These are phyloP conservation scores for Chelonus insularis DNA, from an alignment of 1,140 invertebrate species.

Conservation along the genomic window DNA sequence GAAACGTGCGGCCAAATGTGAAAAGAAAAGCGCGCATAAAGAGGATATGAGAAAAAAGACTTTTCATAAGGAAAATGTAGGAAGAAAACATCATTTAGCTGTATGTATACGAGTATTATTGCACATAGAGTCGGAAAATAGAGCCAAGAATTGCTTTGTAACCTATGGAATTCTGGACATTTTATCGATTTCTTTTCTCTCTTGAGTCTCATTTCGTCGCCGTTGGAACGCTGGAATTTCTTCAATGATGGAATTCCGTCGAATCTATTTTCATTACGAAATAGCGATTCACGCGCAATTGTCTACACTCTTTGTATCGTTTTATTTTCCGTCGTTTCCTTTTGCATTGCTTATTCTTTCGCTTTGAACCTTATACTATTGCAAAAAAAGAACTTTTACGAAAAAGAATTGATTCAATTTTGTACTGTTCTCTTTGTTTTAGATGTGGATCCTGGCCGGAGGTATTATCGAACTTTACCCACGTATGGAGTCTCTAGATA, in stretches of 20 bases:
- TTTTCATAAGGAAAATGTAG: constrained; percentile 3
- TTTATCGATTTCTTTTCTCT: constrained; percentile 23
- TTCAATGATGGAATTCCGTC: constrained; percentile 29
- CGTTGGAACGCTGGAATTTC: constrained; percentile 25
- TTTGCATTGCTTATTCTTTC: neutral
- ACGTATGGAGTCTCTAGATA: constrained; percentile 32
- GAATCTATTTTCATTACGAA: constrained; percentile 31
- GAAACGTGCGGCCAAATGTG: constrained; percentile 11
- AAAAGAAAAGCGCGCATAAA: constrained; percentile 15
- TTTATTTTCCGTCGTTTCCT: neutral
- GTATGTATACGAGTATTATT: constrained; percentile 4
- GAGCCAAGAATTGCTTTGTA: constrained; percentile 14
- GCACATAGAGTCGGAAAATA: constrained; percentile 2
- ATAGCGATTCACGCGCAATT: constrained; percentile 28
- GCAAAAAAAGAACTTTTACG: neutral
- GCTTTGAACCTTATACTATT: neutral
- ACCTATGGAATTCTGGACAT: constrained; percentile 17
- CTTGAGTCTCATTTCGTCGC: constrained; percentile 19
- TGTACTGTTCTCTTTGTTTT: constrained; percentile 26
- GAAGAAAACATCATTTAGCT: neutral
- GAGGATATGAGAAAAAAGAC: constrained; percentile 7
- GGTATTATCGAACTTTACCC: constrained; percentile 34
- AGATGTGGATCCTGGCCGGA: constrained; percentile 32
- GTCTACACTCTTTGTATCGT: constrained; percentile 27
- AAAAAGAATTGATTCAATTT: constrained; percentile 27